These are phyloP conservation scores for Sylvicapra grimmia DNA, from an alignment of 2,113 vertebrate genomes.

Conservation along the genomic window DNA sequence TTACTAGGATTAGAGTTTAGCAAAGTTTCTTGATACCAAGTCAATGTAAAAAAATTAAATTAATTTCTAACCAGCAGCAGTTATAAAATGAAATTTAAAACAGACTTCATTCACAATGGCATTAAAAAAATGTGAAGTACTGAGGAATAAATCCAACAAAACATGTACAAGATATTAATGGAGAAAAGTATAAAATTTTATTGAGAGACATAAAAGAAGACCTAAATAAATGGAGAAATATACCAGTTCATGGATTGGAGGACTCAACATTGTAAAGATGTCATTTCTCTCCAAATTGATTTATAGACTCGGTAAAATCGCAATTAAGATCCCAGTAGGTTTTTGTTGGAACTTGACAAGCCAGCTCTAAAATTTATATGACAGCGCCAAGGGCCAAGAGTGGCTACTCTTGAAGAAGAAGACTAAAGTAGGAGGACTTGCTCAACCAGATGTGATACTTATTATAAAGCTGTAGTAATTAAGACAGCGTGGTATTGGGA, in stretches of 20 bases:
- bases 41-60: constrained; percentile 45
- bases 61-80: neutral
- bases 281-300: constrained; percentile 63
- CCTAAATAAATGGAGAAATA: constrained; percentile 61
- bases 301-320: constrained; percentile 62
- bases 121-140: constrained; percentile 53
- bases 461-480: constrained; percentile 9
- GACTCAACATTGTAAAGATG: constrained; percentile 54
- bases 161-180: constrained; percentile 53
- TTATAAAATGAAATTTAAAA: constrained; percentile 48
- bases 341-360: constrained; percentile 55
- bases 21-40: constrained; percentile 7
- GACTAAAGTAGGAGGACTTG: constrained; percentile 16
- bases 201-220: constrained; percentile 54
- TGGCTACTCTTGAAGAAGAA: constrained; percentile 49
- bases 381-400: constrained; percentile 34
- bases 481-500: neutral
- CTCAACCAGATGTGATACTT: constrained; percentile 16
- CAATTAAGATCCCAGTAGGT: constrained; percentile 63
- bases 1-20: neutral
- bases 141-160: constrained; percentile 56
- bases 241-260: constrained; percentile 1
- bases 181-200: constrained; percentile 67
- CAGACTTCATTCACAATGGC: constrained; percentile 2
- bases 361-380: constrained; percentile 59